Percentiles rank a stretch among this genome's conserved stretches.
Conservation (phyloP, 2,797 vertebrate genomes). For the Rhodeus uyekii region DNA sequence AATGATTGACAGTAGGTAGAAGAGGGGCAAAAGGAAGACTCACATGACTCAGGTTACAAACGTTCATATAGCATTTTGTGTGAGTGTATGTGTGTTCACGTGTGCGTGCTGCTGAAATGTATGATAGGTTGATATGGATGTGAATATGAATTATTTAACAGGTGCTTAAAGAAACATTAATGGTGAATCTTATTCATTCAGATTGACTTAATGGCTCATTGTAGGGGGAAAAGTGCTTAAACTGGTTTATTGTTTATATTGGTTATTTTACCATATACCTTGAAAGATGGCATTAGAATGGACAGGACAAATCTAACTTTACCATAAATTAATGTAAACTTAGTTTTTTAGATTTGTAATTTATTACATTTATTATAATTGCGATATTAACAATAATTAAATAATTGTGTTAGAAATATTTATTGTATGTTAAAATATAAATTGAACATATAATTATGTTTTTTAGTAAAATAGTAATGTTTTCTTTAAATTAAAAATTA, state of each 20-base stretch:
- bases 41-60: slow-evolving; percentile 11
- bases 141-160: not conserved
- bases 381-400: not conserved
- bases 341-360: not conserved
- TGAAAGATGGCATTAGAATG: not conserved
- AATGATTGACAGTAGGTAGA: not conserved
- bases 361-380: not conserved
- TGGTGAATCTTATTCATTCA: not conserved
- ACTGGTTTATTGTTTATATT: not conserved
- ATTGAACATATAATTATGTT: no score
- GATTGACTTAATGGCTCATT: not conserved
- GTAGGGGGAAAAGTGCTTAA: not conserved
- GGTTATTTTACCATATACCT: not conserved
- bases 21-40: not conserved
- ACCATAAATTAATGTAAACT: not conserved
- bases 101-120: not conserved
- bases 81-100: not conserved
- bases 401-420: not conserved
- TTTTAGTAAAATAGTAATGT: no score
- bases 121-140: not conserved
- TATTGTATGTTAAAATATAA: no score
- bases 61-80: not conserved
- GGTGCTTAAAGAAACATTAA: not conserved
- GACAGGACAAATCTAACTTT: not conserved
- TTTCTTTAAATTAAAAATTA: no score